A percentile compares a stretch with the other conserved stretches of the same genome.
phyloP scores from a whole-genome alignment of 1,140 invertebrate species.

The Magallana angulata region DNA sequence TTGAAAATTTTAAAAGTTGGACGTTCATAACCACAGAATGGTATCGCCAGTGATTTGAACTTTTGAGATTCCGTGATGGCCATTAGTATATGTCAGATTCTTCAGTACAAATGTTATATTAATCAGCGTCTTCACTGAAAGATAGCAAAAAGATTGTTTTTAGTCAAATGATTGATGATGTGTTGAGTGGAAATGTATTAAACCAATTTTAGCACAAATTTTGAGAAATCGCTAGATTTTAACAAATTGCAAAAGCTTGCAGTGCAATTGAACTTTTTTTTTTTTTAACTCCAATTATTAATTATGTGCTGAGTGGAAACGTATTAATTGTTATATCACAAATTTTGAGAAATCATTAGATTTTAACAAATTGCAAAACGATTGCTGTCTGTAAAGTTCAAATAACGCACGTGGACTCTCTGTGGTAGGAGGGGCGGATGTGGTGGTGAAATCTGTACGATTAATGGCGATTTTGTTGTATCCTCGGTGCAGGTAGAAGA shows the following conservation, averaged over 20 bases:
- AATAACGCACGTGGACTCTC: slow-evolving; percentile 49
- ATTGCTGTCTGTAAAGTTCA: not conserved
- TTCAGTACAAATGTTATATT: slow-evolving; percentile 54
- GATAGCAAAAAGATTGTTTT: not conserved
- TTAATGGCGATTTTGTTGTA: slow-evolving; percentile 31
- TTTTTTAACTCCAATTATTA: too few species aligned
- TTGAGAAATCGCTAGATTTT: too few species aligned
- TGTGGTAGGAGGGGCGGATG: slow-evolving; percentile 40
- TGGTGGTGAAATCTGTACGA: slow-evolving; percentile 11
- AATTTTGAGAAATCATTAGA: too few species aligned
- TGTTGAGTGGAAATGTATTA: too few species aligned
- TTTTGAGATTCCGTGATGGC: slow-evolving; percentile 33
- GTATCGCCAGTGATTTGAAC: slow-evolving; percentile 41
- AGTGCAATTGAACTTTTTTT: too few species aligned
- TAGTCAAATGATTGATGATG: too few species aligned
- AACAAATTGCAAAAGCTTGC: too few species aligned
- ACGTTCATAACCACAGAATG: slow-evolving; percentile 53
- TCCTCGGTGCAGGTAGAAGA: slow-evolving; percentile 11
- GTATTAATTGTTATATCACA: too few species aligned
- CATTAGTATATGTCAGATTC: slow-evolving; percentile 49
- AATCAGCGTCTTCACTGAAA: slow-evolving; percentile 56
- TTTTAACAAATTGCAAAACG: too few species aligned
- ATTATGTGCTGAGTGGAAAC: too few species aligned
- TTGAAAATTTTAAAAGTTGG: not conserved
- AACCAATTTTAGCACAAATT: too few species aligned